Conservation (phyloP, 2,888 invertebrate species). For the Aphelenchoides bicaudatus region DNA sequence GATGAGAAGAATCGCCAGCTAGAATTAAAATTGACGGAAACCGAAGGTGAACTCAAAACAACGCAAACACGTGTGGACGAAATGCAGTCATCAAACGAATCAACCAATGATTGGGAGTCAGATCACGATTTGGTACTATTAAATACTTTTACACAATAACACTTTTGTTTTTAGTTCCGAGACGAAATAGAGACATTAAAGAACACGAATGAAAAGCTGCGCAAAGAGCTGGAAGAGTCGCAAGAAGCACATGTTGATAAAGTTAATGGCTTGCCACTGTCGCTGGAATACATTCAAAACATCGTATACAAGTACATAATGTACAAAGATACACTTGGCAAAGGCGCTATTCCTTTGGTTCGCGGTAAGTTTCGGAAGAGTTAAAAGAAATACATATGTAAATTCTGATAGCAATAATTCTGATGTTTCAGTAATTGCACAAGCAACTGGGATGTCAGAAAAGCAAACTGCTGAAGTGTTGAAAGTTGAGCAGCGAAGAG, state of each 20-base stretch:
- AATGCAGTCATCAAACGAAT: background rate
- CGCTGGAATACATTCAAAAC: slow-evolving; percentile 18
- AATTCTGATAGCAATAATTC: background rate
- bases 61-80: slow-evolving; percentile 25
- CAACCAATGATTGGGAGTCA: slow-evolving; percentile 12
- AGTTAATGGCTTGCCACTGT: slow-evolving; percentile 7
- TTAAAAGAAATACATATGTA: background rate
- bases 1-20: slow-evolving; percentile 65
- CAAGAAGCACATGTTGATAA: slow-evolving; percentile 8
- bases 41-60: slow-evolving; percentile 27
- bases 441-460: slow-evolving; percentile 13
- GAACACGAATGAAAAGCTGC: slow-evolving; percentile 18
- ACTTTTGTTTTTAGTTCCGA: slow-evolving; percentile 10
- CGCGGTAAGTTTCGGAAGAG: background rate
- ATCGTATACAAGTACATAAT: slow-evolving; percentile 18
- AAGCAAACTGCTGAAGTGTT: slow-evolving; percentile 15
- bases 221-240: slow-evolving; percentile 14
- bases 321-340: slow-evolving; percentile 11
- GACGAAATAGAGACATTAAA: slow-evolving; percentile 18
- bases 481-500: slow-evolving; percentile 12
- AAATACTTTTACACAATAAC: background rate
- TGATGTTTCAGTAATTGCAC: slow-evolving; percentile 12
- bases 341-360: no score
- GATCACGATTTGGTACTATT: slow-evolving; percentile 14
- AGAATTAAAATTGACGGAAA: slow-evolving; percentile 74